phyloP scores from a whole-genome alignment of 1,140 invertebrate genomes.

The Wiebesia pumilae region DNA sequence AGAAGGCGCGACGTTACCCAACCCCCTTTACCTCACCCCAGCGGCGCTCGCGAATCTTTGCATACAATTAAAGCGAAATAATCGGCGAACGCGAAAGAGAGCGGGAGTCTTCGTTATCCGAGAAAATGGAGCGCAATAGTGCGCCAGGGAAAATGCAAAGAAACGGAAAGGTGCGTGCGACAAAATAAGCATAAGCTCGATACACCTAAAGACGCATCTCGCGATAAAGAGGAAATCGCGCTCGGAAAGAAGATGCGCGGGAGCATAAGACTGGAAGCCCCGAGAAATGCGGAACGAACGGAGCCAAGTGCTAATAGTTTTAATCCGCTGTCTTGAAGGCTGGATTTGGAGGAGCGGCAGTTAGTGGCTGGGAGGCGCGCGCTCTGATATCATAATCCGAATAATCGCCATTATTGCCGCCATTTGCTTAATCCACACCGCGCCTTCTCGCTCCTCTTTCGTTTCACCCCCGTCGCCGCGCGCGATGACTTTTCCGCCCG shows the following conservation, averaged over 20 bases:
- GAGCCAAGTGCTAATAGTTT: slow-evolving; percentile 73
- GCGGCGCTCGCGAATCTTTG: slow-evolving; percentile 58
- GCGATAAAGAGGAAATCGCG: neutral
- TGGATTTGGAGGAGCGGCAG: slow-evolving; percentile 73
- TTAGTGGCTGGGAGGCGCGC: slow-evolving; percentile 71
- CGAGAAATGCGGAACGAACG: neutral
- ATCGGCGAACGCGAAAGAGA: slow-evolving; percentile 49
- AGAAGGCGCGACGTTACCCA: slow-evolving; percentile 42
- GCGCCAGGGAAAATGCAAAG: neutral
- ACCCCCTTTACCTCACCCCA: neutral
- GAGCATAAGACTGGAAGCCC: neutral
- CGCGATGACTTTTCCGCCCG: neutral
- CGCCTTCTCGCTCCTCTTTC: neutral
- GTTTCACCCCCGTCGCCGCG: neutral
- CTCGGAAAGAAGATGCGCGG: neutral
- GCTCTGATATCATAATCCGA: slow-evolving; percentile 76
- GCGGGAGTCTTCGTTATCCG: neutral
- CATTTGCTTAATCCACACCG: slow-evolving; percentile 73
- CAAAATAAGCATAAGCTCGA: no score
- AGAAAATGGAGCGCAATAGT: neutral
- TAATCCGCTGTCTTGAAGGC: slow-evolving; percentile 75
- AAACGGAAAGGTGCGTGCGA: neutral
- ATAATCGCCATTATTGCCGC: slow-evolving; percentile 76
- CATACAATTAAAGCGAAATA: slow-evolving; percentile 57
- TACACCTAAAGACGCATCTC: no score